Evolutionary conservation across 2,113 vertebrate species (phyloP).

Genomic region (Etheostoma spectabile): DNA sequence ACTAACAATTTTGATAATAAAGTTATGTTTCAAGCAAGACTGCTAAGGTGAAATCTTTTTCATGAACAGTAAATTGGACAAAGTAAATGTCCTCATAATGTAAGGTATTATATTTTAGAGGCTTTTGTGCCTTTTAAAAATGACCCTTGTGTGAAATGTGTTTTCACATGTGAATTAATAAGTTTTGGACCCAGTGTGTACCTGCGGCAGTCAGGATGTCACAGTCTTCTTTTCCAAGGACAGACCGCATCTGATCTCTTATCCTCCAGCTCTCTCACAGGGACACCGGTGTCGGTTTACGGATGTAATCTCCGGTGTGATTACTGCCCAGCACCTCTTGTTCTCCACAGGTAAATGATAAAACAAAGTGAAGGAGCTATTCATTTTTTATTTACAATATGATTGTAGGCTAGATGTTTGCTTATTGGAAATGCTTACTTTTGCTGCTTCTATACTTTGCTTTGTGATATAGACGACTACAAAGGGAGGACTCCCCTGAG

Average conservation of each 20-base stretch:
- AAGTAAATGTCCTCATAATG: background rate
- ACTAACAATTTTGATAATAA: background rate
- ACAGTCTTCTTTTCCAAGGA: slow-evolving; percentile 1
- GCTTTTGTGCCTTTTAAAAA: background rate
- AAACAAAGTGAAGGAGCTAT: background rate
- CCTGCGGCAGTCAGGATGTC: slow-evolving; percentile 3
- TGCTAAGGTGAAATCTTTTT: background rate
- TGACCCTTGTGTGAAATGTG: background rate
- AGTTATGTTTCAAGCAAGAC: background rate
- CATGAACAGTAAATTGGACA: too few relatives aligned
- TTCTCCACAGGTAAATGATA: background rate
- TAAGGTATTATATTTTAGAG: background rate
- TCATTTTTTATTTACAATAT: background rate
- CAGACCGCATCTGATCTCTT: slow-evolving; percentile 15
- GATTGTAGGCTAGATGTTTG: background rate
- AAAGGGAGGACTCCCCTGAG: background rate
- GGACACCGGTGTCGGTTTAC: slow-evolving; percentile 52
- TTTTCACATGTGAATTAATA: background rate
- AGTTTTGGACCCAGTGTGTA: background rate
- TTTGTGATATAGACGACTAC: background rate
- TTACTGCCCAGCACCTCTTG: background rate
- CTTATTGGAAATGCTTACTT: background rate
- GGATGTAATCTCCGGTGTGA: background rate
- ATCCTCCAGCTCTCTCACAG: slow-evolving; percentile 36
- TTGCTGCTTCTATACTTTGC: background rate